A percentile compares a stretch with the other conserved stretches of the same genome.
These are phyloP conservation scores for Oriolus oriolus DNA, from an alignment of 2,113 vertebrate species.

Conservation along the genomic window DNA sequence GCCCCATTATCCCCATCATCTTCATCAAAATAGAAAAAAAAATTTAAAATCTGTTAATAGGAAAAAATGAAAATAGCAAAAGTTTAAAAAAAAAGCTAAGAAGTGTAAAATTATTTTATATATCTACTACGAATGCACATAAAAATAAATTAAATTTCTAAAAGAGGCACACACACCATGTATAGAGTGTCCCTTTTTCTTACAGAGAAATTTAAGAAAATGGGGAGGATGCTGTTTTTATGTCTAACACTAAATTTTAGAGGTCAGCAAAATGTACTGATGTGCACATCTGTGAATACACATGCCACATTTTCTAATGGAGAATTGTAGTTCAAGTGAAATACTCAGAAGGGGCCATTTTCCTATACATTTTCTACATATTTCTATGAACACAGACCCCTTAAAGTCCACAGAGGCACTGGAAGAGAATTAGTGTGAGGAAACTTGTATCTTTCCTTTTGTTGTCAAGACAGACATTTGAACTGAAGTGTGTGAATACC, in stretches of 20 bases:
- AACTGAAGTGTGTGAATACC: not conserved
- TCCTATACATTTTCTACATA: not conserved
- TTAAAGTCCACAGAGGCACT: not conserved
- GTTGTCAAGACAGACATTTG: not conserved
- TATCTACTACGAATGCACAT: not conserved
- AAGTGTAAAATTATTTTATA: not conserved
- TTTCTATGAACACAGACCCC: not conserved
- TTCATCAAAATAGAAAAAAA: not conserved
- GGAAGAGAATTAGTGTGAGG: not conserved
- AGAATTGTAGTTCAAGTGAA: not conserved
- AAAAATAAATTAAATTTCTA: not conserved
- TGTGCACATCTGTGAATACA: not conserved
- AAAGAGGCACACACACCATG: accelerated
- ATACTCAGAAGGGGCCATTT: not conserved
- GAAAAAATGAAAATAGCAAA: not conserved
- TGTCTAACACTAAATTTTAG: not conserved
- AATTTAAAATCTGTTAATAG: not conserved
- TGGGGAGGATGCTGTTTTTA: not conserved
- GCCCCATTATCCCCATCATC: accelerated
- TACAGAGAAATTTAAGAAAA: not conserved
- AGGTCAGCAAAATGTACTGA: not conserved
- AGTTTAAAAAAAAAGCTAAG: accelerated
- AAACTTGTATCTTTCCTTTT: not conserved
- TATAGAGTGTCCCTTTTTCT: not conserved
- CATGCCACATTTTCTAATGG: not conserved